Evolutionary conservation across 2,888 invertebrate species (phyloP).

Genomic region (Ypsolopha sequella): DNA sequence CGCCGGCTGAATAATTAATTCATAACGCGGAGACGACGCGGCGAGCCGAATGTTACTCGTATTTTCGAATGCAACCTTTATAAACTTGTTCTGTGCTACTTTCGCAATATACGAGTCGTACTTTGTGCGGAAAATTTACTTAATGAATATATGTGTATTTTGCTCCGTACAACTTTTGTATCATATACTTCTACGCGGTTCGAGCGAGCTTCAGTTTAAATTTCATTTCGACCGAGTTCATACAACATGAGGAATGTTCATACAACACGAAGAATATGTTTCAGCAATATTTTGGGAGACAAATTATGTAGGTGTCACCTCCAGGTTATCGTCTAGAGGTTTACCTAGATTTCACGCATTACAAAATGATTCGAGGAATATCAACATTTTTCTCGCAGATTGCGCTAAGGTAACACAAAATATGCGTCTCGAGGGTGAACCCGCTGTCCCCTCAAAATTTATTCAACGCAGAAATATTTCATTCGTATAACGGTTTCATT

Average conservation of each 20-base stretch:
- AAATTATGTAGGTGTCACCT: background rate
- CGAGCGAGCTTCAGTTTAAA: background rate
- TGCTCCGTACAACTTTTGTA: background rate
- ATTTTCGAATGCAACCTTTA: conserved; percentile 4
- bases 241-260: no score
- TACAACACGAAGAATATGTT: no score
- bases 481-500: conserved; percentile 38
- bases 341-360: background rate
- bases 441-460: conserved; percentile 11
- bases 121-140: conserved; percentile 4
- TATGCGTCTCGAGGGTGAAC: background rate
- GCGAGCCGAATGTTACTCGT: background rate
- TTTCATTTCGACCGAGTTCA: no score
- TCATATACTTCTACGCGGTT: background rate
- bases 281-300: no score
- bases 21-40: background rate
- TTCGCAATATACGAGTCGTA: background rate
- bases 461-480: conserved; percentile 37
- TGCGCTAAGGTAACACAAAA: background rate
- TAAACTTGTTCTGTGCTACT: conserved; percentile 4
- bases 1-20: background rate
- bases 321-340: background rate
- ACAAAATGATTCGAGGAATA: background rate
- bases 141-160: conserved; percentile 2
- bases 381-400: background rate